Conservation (phyloP, 2,113 vertebrate genomes). For the Brachyhypopomus occidentalis region DNA sequence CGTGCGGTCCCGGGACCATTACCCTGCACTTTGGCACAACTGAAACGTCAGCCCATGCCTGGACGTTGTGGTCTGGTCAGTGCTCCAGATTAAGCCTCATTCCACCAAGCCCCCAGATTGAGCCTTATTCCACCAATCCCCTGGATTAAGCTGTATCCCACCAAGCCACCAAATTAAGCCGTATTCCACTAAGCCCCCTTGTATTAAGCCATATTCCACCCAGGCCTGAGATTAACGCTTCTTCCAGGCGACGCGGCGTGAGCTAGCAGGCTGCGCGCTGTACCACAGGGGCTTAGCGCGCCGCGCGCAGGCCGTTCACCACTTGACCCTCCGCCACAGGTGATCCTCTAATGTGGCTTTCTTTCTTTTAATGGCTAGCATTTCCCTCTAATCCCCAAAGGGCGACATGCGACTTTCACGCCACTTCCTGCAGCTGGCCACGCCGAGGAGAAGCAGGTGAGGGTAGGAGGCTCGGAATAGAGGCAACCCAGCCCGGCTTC, state of each 20-base stretch:
- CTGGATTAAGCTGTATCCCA: conserved; percentile 11
- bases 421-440: conserved; percentile 9
- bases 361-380: conserved; percentile 13
- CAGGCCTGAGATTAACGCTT: conserved; percentile 35
- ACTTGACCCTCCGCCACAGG: conserved; percentile 38
- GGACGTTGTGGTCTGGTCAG: background rate
- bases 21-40: background rate
- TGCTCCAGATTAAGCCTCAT: background rate
- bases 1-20: background rate
- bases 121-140: conserved; percentile 2
- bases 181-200: conserved; percentile 18
- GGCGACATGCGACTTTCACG: conserved; percentile 20
- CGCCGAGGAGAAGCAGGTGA: background rate
- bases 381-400: conserved; percentile 28
- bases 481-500: background rate
- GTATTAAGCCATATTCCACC: too few species aligned
- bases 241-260: background rate
- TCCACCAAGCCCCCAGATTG: background rate
- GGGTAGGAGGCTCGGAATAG: background rate
- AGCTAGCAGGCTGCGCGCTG: background rate
- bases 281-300: conserved; percentile 28
- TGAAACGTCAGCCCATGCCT: background rate
- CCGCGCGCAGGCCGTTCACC: background rate
- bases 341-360: conserved; percentile 38
- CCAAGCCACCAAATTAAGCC: conserved; percentile 34